These are phyloP conservation scores for Nesogale talazaci DNA, from an alignment of 2,113 vertebrate genomes.

Conservation along the genomic window DNA sequence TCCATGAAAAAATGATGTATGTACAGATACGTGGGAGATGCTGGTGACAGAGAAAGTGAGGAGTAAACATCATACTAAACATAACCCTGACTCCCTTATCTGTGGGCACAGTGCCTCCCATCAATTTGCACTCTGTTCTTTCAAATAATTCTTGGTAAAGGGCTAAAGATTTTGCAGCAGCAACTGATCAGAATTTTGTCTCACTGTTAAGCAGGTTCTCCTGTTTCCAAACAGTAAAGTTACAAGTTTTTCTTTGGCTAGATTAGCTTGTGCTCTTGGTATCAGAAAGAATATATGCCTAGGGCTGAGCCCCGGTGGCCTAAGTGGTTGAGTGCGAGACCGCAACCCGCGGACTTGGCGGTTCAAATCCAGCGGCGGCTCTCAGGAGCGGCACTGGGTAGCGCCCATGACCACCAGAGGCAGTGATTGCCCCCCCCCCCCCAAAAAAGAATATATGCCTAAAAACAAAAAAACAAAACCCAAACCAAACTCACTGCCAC, in stretches of 20 bases:
- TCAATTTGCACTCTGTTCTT: slow-evolving; percentile 1
- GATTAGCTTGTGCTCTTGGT: background rate
- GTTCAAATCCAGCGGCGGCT: too few relatives aligned
- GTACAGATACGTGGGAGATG: background rate
- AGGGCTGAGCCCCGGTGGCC: too few relatives aligned
- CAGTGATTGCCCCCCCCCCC: too few relatives aligned
- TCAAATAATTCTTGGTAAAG: background rate
- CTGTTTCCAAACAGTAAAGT: slow-evolving; percentile 25
- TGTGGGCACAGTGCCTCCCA: background rate
- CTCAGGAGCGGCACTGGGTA: too few relatives aligned
- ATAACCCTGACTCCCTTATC: background rate
- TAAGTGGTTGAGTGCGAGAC: too few relatives aligned
- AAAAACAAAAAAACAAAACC: background rate
- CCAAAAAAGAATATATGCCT: background rate
- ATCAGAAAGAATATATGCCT: background rate
- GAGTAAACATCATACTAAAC: background rate
- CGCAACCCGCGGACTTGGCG: too few relatives aligned
- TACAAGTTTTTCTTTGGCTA: slow-evolving; percentile 20
- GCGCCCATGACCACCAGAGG: too few relatives aligned
- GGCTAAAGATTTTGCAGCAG: background rate
- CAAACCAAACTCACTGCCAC: too few relatives aligned
- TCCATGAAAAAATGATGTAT: background rate
- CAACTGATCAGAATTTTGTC: slow-evolving; percentile 1
- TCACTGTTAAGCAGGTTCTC: background rate
- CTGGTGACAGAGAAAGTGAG: slow-evolving; percentile 4